Percentiles rank a stretch among this genome's conserved stretches.
These are phyloP conservation scores for Alfaro cultratus DNA, from an alignment of 2,797 vertebrate species.

Conservation along the genomic window DNA sequence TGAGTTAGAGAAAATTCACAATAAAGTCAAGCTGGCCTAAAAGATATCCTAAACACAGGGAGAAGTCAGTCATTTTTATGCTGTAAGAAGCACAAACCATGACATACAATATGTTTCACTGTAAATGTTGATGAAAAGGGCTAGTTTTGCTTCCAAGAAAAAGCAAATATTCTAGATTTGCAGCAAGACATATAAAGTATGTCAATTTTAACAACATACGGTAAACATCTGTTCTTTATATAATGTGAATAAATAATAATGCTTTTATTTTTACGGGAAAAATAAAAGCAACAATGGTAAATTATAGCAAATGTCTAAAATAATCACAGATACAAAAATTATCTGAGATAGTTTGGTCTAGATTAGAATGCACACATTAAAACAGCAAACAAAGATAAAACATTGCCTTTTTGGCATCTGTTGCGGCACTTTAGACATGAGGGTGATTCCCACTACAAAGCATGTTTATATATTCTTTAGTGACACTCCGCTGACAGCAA, in stretches of 20 bases:
- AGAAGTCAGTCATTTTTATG: slow-evolving; percentile 1
- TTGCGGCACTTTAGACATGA: slow-evolving; percentile 26
- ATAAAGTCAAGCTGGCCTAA: not conserved
- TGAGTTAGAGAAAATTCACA: not conserved
- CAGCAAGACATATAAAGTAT: not conserved
- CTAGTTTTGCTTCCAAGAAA: not conserved
- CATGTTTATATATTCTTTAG: slow-evolving; percentile 21
- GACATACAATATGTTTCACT: not conserved
- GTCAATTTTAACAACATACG: not conserved
- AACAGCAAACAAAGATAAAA: slow-evolving; percentile 4
- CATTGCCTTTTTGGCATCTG: slow-evolving; percentile 12
- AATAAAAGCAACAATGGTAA: slow-evolving; percentile 4
- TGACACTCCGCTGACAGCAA: slow-evolving; percentile 32
- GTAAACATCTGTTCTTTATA: slow-evolving; percentile 13
- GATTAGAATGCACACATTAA: not conserved
- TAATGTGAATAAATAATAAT: slow-evolving; percentile 3
- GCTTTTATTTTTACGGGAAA: slow-evolving; percentile 1
- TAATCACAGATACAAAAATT: not conserved
- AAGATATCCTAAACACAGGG: not conserved
- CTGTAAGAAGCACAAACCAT: not conserved
- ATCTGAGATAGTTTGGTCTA: slow-evolving; percentile 11
- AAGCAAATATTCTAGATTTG: slow-evolving; percentile 2
- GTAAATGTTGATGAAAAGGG: not conserved
- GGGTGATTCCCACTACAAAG: slow-evolving; percentile 32
- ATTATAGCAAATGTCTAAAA: slow-evolving; percentile 4